A percentile compares a stretch with the other conserved stretches of the same genome.
These are phyloP conservation scores for Euura lappo DNA, from an alignment of 1,140 invertebrate genomes.

Conservation along the genomic window DNA sequence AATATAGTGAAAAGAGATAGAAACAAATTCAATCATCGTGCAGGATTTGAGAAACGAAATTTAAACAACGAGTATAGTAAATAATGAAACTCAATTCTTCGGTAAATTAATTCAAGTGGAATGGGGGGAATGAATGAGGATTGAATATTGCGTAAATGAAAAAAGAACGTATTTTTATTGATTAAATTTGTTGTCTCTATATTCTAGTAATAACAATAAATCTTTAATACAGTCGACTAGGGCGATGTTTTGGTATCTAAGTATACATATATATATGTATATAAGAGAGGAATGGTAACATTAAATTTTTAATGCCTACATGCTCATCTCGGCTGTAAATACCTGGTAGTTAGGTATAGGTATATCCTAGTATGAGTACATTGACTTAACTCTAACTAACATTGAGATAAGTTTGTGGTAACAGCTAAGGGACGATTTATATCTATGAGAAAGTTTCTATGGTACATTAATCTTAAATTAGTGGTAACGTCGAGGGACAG, in stretches of 20 bases:
- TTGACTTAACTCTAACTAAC: not conserved
- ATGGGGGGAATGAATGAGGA: too few species aligned
- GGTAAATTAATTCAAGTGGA: too few species aligned
- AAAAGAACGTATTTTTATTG: not conserved
- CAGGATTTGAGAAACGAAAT: too few species aligned
- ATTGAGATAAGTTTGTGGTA: not conserved
- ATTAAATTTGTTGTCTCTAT: not conserved
- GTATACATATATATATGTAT: not conserved
- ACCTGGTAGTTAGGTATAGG: too few species aligned
- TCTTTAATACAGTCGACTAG: slow-evolving; percentile 1
- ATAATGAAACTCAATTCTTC: too few species aligned
- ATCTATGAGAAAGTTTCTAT: not conserved
- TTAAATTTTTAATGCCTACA: not conserved
- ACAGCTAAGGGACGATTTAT: slow-evolving; percentile 2
- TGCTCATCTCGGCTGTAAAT: too few species aligned
- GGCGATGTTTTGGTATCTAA: slow-evolving; percentile 3
- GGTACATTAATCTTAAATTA: slow-evolving; percentile 1
- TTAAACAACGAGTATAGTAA: too few species aligned
- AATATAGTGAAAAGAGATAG: too few species aligned
- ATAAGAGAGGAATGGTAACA: not conserved
- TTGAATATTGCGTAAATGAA: not conserved
- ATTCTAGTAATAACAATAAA: not conserved
- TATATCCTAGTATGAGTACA: too few species aligned
- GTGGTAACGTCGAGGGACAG: not conserved
- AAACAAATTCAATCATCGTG: too few species aligned